Evolutionary conservation across 2,888 invertebrate species (phyloP).

Genomic region (Torymus aiolomorphi): DNA sequence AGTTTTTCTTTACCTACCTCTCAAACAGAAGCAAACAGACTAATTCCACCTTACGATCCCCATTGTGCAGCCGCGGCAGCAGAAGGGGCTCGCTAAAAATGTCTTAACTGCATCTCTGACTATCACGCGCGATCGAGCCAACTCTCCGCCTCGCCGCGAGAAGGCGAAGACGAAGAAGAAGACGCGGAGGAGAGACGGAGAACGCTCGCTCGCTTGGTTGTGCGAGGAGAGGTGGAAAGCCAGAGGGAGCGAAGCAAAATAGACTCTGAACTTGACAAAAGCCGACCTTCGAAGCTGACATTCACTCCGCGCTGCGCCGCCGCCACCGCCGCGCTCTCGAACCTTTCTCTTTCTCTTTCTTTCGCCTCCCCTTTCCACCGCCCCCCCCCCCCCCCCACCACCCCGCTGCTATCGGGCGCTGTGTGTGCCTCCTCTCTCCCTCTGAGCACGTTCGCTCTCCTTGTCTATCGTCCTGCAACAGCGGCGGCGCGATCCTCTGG

Average conservation of each 20-base stretch:
- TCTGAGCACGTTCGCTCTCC: constrained; percentile 39
- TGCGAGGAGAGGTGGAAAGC: neutral
- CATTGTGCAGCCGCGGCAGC: no score
- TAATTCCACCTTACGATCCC: no score
- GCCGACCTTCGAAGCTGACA: constrained; percentile 75
- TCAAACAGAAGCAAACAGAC: no score
- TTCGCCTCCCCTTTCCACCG: constrained; percentile 46
- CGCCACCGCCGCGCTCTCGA: constrained; percentile 6
- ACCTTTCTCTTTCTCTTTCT: constrained; percentile 60
- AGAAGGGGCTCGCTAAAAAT: no score
- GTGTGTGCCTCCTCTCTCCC: constrained; percentile 33
- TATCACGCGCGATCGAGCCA: no score
- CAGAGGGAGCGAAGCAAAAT: constrained; percentile 59
- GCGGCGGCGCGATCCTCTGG: constrained; percentile 53
- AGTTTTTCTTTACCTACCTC: no score
- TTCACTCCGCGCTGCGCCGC: constrained; percentile 67
- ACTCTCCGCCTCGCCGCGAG: neutral
- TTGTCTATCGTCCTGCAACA: constrained; percentile 50
- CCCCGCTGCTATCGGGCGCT: neutral
- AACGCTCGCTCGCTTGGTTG: neutral
- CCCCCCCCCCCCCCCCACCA: constrained; percentile 1
- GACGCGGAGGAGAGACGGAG: neutral
- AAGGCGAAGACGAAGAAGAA: no score
- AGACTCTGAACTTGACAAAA: constrained; percentile 73
- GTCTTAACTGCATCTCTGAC: no score